Conservation (phyloP, 2,888 invertebrate species). For the Stenurella melanura region DNA sequence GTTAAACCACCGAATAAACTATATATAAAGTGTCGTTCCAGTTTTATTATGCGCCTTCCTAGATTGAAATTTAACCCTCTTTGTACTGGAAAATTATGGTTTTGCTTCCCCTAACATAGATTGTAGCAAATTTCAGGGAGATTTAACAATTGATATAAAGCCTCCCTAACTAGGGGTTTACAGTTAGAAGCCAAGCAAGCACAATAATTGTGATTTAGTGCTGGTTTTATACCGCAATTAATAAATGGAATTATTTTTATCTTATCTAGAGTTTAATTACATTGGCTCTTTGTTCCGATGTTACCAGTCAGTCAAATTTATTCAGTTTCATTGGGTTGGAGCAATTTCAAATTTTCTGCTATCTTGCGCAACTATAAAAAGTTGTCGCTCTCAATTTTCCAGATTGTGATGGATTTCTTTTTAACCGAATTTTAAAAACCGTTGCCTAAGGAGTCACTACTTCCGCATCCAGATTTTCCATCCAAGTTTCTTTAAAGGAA, state of each 20-base stretch:
- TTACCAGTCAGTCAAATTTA: neutral
- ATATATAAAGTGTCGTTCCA: neutral
- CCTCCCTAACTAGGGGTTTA: slow-evolving; percentile 13
- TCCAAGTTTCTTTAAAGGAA: no score
- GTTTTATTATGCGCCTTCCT: neutral
- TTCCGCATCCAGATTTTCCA: no score
- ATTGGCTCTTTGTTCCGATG: neutral
- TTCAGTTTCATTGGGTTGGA: neutral
- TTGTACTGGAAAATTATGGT: slow-evolving; percentile 31
- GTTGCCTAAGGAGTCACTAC: no score
- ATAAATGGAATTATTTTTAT: slow-evolving; percentile 4
- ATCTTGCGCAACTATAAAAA: no score
- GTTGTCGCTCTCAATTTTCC: no score
- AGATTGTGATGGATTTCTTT: no score
- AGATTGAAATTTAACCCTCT: slow-evolving; percentile 25
- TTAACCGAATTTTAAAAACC: no score
- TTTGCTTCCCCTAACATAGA: slow-evolving; percentile 23
- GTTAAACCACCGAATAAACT: slow-evolving; percentile 33
- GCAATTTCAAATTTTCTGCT: neutral
- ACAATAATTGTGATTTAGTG: slow-evolving; percentile 19
- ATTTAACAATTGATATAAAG: slow-evolving; percentile 28
- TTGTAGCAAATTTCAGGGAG: slow-evolving; percentile 17
- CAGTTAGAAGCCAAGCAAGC: slow-evolving; percentile 5
- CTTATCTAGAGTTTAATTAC: slow-evolving; percentile 5
- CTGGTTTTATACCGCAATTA: slow-evolving; percentile 3